Evolutionary conservation across 1,140 invertebrate species (phyloP).

Genomic region (Aphelenchoides besseyi): DNA sequence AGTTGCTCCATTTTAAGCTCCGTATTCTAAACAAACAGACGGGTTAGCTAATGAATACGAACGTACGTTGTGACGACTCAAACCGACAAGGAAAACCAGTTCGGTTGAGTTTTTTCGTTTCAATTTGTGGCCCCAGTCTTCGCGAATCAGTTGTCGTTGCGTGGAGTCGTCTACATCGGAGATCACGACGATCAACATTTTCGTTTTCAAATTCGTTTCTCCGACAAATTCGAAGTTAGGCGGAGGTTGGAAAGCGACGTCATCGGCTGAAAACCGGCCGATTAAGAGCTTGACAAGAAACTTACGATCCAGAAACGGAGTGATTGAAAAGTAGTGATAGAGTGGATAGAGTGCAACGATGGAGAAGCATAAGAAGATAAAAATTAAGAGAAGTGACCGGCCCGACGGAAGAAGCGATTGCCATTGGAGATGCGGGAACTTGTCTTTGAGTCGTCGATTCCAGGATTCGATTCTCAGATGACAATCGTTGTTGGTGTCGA

Average conservation of each 20-base stretch:
- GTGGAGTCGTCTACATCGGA: background rate
- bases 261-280: conserved; percentile 6
- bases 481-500: no score
- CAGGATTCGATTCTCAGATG: no score
- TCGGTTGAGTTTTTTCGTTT: background rate
- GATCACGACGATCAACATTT: background rate
- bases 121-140: background rate
- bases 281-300: no score
- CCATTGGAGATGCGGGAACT: no score
- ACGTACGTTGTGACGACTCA: background rate
- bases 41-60: background rate
- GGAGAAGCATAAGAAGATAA: background rate
- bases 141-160: background rate
- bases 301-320: conserved; percentile 8
- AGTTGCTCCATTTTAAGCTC: background rate
- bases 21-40: conserved; percentile 1
- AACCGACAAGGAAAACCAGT: background rate
- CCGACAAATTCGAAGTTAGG: background rate
- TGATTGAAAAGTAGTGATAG: background rate
- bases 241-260: background rate
- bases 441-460: no score
- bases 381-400: background rate
- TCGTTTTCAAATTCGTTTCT: background rate
- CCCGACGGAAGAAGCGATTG: background rate
- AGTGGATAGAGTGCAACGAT: background rate